A percentile compares a stretch with the other conserved stretches of the same genome.
Conservation (phyloP, 2,113 vertebrate species). For the Arvicanthis niloticus region DNA sequence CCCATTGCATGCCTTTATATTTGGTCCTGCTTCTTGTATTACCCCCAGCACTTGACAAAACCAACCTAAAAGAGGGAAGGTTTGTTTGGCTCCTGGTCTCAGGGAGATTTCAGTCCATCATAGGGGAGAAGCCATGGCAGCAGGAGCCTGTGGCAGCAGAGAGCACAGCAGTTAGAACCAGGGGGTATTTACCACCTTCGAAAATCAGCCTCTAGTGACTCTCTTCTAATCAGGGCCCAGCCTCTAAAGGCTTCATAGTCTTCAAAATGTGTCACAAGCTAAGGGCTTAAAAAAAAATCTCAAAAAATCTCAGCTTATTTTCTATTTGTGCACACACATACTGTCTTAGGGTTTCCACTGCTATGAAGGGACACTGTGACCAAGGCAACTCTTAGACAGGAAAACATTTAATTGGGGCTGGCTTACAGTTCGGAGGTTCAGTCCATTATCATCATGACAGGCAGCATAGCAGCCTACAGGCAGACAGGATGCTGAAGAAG, state of each 20-base stretch:
- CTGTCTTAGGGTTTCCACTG: no score
- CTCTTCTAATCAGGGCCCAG: not conserved
- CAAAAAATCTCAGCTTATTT: not conserved
- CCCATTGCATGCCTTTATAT: not conserved
- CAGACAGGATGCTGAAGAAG: no score
- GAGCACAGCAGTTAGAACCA: not conserved
- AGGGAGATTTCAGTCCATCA: not conserved
- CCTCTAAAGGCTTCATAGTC: not conserved
- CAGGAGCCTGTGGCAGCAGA: not conserved
- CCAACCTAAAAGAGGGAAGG: not conserved
- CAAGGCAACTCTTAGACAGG: no score
- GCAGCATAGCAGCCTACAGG: no score
- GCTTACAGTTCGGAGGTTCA: no score
- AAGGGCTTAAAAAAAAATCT: not conserved
- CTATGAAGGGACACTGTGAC: not conserved
- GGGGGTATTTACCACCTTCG: not conserved
- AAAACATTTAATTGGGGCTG: no score
- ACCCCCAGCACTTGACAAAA: not conserved
- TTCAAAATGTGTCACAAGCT: not conserved
- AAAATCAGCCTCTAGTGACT: not conserved
- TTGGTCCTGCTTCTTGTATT: not conserved
- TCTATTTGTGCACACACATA: no score
- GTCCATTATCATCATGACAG: no score
- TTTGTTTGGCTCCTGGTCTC: not conserved
- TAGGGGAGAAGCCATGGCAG: not conserved